Evolutionary conservation across 2,797 vertebrate species (phyloP).

Genomic region (Oceanodroma leucorhoa): DNA sequence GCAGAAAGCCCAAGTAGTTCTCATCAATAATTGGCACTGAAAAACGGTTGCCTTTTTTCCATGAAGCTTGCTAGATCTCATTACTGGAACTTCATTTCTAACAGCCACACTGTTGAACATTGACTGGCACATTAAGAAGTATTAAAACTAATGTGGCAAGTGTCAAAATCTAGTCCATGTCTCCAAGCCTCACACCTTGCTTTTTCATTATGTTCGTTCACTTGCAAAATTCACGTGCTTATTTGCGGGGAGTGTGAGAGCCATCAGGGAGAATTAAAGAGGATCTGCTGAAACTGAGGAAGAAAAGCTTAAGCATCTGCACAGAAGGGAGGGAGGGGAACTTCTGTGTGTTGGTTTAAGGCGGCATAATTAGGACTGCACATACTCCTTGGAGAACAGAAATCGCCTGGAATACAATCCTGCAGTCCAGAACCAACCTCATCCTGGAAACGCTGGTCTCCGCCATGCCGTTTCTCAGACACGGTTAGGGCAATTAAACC

Average conservation of each 20-base stretch:
- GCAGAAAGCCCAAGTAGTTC: not conserved
- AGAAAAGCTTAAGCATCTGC: constrained; percentile 10
- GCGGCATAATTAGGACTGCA: not conserved
- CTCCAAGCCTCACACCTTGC: not conserved
- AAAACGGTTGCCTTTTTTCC: not conserved
- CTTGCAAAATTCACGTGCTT: not conserved
- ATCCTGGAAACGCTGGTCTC: constrained; percentile 47
- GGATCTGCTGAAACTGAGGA: not conserved
- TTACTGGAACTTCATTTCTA: not conserved
- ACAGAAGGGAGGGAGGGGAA: not conserved
- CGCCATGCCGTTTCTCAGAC: not conserved
- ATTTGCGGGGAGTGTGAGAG: not conserved
- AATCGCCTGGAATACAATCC: constrained; percentile 22
- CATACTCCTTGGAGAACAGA: constrained; percentile 24
- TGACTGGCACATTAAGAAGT: not conserved
- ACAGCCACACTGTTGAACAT: not conserved
- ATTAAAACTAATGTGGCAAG: not conserved
- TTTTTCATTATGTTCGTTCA: not conserved
- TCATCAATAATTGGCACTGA: not conserved
- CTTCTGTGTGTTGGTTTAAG: not conserved
- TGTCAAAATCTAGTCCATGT: not conserved
- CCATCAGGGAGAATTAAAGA: not conserved
- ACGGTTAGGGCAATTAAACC: constrained; percentile 44
- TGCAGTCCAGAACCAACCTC: constrained; percentile 37
- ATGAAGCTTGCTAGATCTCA: not conserved